phyloP scores from a whole-genome alignment of 2,797 vertebrate genomes.

The Xenopus petersii region DNA sequence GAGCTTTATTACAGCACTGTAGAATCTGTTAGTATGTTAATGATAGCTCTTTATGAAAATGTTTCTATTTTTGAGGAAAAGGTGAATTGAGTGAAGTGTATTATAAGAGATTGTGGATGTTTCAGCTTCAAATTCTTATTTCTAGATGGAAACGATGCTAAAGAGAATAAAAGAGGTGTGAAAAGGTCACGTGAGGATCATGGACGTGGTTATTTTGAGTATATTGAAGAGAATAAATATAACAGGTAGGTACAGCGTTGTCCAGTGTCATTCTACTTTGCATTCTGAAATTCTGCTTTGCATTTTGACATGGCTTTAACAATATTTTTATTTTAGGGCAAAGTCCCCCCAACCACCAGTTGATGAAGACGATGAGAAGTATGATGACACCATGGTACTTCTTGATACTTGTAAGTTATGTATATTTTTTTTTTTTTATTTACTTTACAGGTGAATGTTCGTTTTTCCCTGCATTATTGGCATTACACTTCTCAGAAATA shows the following conservation, averaged over 20 bases:
- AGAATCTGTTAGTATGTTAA: too few relatives aligned
- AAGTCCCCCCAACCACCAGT: conserved; percentile 95
- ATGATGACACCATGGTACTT: conserved; percentile 94
- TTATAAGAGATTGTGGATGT: not conserved
- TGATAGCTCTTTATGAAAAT: too few relatives aligned
- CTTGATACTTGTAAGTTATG: conserved; percentile 96
- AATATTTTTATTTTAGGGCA: conserved; percentile 64
- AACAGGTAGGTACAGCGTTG: conserved; percentile 79
- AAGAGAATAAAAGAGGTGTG: conserved; percentile 98
- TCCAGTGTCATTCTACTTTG: conserved; percentile 22
- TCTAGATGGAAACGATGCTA: conserved; percentile 95
- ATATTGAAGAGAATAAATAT: conserved; percentile 98
- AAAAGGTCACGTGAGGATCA: conserved; percentile 98
- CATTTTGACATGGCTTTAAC: not conserved
- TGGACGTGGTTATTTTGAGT: conserved; percentile 98
- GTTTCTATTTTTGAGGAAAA: too few relatives aligned
- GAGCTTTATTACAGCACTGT: too few relatives aligned
- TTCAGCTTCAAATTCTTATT: conserved; percentile 51
- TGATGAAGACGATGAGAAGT: conserved; percentile 96
- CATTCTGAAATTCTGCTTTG: too few relatives aligned
- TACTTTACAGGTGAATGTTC: too few relatives aligned
- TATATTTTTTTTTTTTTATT: not conserved
- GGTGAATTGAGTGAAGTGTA: too few relatives aligned
- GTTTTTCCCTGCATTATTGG: too few relatives aligned
- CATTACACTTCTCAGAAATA: too few relatives aligned